Conservation (phyloP, 1,140 invertebrate species). For the Philotrypesis tridentata region DNA sequence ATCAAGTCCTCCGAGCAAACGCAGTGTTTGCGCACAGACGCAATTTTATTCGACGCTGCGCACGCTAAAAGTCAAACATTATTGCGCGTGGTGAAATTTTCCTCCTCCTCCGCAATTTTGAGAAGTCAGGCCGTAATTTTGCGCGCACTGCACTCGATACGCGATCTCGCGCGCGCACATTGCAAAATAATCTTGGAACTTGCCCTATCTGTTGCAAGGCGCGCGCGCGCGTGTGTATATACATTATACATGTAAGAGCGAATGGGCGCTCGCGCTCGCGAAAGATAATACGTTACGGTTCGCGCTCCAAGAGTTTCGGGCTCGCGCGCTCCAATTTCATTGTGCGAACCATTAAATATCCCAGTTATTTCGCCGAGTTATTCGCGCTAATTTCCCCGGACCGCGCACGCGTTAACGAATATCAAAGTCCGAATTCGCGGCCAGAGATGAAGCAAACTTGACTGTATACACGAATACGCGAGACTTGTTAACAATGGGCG, state of each 20-base stretch:
- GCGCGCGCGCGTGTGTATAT: too few species aligned
- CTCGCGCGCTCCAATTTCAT: not conserved
- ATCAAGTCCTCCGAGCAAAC: not conserved
- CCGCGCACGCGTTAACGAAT: not conserved
- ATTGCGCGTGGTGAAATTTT: not conserved
- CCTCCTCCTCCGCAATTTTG: not conserved
- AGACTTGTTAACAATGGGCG: slow-evolving; percentile 17
- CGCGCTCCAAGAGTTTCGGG: not conserved
- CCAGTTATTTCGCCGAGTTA: slow-evolving; percentile 2
- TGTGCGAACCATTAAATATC: slow-evolving; percentile 15
- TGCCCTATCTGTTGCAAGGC: not conserved
- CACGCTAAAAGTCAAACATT: not conserved
- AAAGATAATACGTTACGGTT: slow-evolving; percentile 12
- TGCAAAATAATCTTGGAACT: not conserved
- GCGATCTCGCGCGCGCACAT: too few species aligned
- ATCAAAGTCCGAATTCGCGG: slow-evolving; percentile 2
- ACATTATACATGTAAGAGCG: too few species aligned
- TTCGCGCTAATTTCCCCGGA: not conserved
- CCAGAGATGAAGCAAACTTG: not conserved
- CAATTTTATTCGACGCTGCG: not conserved
- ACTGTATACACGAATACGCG: not conserved
- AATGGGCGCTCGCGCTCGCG: not conserved
- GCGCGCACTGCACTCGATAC: not conserved
- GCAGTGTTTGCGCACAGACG: not conserved
- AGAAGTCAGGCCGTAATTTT: not conserved